Base-by-base conservation (phyloP, 1,140 invertebrate species). In the Dysdera silvatica region DNA sequence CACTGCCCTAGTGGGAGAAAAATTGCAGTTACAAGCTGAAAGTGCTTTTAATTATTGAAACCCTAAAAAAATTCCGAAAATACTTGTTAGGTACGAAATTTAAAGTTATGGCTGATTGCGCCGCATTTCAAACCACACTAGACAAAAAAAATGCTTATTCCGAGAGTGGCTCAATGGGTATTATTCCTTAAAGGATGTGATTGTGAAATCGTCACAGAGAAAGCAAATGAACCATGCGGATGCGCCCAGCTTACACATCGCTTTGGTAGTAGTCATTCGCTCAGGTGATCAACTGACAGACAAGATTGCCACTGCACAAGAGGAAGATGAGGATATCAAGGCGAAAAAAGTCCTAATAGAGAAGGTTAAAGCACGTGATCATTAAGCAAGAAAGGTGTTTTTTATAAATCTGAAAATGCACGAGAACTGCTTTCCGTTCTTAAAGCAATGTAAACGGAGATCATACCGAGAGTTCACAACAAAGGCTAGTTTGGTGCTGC, bases 81-180 rank as follows among this genome's bases (percentile, higher is more conserved):
- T 63, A 63, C 16, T 24, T 63, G 8, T 12, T 56, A 2, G 41
- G 61, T 12, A 31, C 33, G 4, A 63, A 54, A 45, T 66, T 66
- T 20, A 3, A 0, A 1, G 26, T 62, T 4, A n/a, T 45, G 4
- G 55, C 51, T 7, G 51, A 66, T 40, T 55, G 47, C 49, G n/a
- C 33, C 3, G 26, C 47, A 10, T 23, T 66, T 24, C n/a, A 40
- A 31, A 18, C 29, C 14, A 40, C 24, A 10, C 40, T 61, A 6
- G n/a, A n/a, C 16, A n/a, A 66, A 56, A 32, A 32, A 29, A 28
- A 23, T 54, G 2, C 33, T 58, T 6, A 16, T n/a, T 1, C 20
- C 52, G 14, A 28, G 48, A 40, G 26, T 49, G 14, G 47, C 35
- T 2, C 20, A 40, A 18, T 66, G 51, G 64, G 20, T 37, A 5